These are phyloP conservation scores for Dynastes hyllus DNA, from an alignment of 2,888 invertebrate genomes.

Conservation along the genomic window DNA sequence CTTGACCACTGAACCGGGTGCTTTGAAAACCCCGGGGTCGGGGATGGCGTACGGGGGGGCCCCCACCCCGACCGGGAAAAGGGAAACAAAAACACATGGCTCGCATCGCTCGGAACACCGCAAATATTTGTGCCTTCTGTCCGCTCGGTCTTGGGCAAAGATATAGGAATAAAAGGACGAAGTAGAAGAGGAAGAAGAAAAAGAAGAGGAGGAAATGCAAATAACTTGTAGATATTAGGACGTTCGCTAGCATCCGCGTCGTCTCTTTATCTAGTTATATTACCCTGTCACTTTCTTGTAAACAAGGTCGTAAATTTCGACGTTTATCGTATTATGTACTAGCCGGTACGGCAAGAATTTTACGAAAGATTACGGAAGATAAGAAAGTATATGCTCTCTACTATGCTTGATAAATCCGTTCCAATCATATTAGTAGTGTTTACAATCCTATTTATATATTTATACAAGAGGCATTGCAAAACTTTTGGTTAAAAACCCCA, in stretches of 20 bases:
- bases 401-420: not conserved
- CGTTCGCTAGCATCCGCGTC: slow-evolving; percentile 26
- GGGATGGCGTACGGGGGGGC: not conserved
- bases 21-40: slow-evolving; percentile 3
- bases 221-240: slow-evolving; percentile 44
- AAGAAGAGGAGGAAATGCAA: slow-evolving; percentile 29
- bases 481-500: no score
- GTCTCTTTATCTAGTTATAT: slow-evolving; percentile 35
- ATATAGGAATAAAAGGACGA: slow-evolving; percentile 41
- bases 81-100: slow-evolving; percentile 37
- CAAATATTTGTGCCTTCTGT: slow-evolving; percentile 45
- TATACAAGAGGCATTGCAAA: no score
- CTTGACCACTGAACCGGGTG: slow-evolving; percentile 43
- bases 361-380: slow-evolving; percentile 11
- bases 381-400: not conserved
- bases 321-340: slow-evolving; percentile 40
- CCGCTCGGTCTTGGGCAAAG: not conserved
- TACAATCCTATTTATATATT: not conserved
- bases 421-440: not conserved
- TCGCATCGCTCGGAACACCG: slow-evolving; percentile 40
- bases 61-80: slow-evolving; percentile 17
- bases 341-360: slow-evolving; percentile 17
- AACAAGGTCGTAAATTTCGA: slow-evolving; percentile 43
- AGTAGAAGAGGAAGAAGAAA: not conserved
- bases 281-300: slow-evolving; percentile 45